Conservation (phyloP, 2,888 invertebrate genomes). For the Quadriops clusia region DNA sequence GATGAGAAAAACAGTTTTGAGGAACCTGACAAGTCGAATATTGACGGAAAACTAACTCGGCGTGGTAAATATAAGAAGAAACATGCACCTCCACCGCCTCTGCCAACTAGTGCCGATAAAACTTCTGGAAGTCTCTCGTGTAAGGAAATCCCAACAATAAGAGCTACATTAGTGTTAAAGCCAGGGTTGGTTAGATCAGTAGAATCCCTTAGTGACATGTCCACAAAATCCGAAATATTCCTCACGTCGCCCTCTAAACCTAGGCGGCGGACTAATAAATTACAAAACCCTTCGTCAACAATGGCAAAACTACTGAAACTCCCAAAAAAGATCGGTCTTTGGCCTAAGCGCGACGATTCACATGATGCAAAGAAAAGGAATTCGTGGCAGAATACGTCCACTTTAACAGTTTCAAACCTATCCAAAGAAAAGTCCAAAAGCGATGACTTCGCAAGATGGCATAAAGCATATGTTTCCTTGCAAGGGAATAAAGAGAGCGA, state of each 20-base stretch:
- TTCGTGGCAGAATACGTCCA: constrained; percentile 29
- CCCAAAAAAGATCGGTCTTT: constrained; percentile 45
- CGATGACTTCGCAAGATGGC: too few species aligned
- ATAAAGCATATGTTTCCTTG: too few species aligned
- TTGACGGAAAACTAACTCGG: constrained; percentile 18
- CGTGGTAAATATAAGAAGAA: constrained; percentile 43
- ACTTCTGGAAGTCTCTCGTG: too few species aligned
- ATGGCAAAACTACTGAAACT: constrained; percentile 38
- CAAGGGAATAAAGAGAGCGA: too few species aligned
- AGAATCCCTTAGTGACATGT: constrained; percentile 19
- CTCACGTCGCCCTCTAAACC: constrained; percentile 29
- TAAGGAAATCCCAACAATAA: constrained; percentile 28
- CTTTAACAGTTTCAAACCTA: too few species aligned
- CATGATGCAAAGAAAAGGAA: constrained; percentile 14
- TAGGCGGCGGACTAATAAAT: too few species aligned
- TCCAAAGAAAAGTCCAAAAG: constrained; percentile 27
- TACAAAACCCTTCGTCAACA: too few species aligned
- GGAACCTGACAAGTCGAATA: background rate
- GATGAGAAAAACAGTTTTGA: too few species aligned
- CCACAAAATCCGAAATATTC: constrained; percentile 18
- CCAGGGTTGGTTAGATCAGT: constrained; percentile 34
- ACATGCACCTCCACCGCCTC: constrained; percentile 39
- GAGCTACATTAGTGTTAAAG: constrained; percentile 39
- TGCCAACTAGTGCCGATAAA: constrained; percentile 10
- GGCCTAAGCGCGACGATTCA: constrained; percentile 38